Evolutionary conservation across 2,888 invertebrate genomes (phyloP).

Genomic region (Steinernema hermaphroditum): DNA sequence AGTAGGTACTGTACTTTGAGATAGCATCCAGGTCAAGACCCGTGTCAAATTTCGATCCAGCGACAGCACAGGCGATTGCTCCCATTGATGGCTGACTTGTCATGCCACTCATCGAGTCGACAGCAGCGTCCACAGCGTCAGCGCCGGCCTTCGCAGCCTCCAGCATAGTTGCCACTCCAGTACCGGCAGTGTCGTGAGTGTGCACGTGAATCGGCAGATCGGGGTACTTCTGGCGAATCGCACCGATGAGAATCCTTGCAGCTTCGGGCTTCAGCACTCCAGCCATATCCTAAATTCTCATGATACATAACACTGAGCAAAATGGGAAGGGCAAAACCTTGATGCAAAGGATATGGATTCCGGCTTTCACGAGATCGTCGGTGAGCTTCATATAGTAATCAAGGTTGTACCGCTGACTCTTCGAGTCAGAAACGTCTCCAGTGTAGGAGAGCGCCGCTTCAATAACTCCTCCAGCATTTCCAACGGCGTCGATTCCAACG

Average conservation of each 20-base stretch:
- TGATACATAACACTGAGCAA: not conserved
- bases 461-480: constrained; percentile 80
- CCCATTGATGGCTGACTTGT: constrained; percentile 99
- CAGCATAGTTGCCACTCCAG: constrained; percentile 74
- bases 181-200: constrained; percentile 96
- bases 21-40: constrained; percentile 76
- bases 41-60: constrained; percentile 74
- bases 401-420: constrained; percentile 84
- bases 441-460: constrained; percentile 97
- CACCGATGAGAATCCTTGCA: constrained; percentile 78
- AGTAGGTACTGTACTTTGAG: constrained; percentile 91
- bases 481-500: constrained; percentile 94
- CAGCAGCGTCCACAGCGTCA: constrained; percentile 75
- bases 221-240: constrained; percentile 86
- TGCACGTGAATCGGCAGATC: constrained; percentile 94
- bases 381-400: constrained; percentile 88
- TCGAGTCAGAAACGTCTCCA: constrained; percentile 90
- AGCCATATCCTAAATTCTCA: constrained; percentile 45
- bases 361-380: constrained; percentile 86
- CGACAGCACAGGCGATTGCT: constrained; percentile 85
- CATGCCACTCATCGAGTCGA: constrained; percentile 98
- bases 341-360: constrained; percentile 39
- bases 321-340: constrained; percentile 19
- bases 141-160: constrained; percentile 69
- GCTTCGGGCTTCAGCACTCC: constrained; percentile 89